phyloP scores from a whole-genome alignment of 2,888 invertebrate species.

The Hypsopygia costalis region DNA sequence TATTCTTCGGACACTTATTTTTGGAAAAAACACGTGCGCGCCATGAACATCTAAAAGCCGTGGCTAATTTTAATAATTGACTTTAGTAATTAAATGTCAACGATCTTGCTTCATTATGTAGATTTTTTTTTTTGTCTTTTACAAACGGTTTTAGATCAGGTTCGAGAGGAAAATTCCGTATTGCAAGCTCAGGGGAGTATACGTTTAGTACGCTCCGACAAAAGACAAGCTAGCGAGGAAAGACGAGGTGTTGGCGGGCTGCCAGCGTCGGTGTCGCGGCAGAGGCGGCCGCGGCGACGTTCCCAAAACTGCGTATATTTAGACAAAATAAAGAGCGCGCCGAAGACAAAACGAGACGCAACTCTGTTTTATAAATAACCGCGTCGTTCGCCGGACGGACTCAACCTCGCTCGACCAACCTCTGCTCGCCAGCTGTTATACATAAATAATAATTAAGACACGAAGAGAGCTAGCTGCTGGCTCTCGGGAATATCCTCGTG shows the following conservation, averaged over 20 bases:
- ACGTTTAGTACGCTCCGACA: constrained; percentile 40
- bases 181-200: constrained; percentile 12
- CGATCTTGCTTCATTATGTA: constrained; percentile 1
- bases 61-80: constrained; percentile 4
- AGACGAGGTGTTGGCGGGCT: constrained; percentile 60
- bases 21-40: constrained; percentile 49
- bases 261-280: constrained; percentile 71
- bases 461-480: constrained; percentile 61
- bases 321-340: constrained; percentile 80
- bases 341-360: constrained; percentile 80
- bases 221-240: constrained; percentile 61
- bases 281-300: constrained; percentile 68
- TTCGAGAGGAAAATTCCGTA: constrained; percentile 7
- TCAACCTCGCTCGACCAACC: constrained; percentile 65
- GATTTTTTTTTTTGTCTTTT: not conserved
- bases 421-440: constrained; percentile 76
- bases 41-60: constrained; percentile 18
- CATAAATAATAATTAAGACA: constrained; percentile 79
- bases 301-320: constrained; percentile 81
- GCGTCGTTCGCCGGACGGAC: constrained; percentile 75
- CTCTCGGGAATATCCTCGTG: constrained; percentile 31
- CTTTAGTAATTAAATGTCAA: constrained; percentile 2
- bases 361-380: constrained; percentile 79
- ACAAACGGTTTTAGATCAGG: not conserved
- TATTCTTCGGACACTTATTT: constrained; percentile 53